Evolutionary conservation across 2,888 invertebrate species (phyloP).

Genomic region (Uropetala carovei): DNA sequence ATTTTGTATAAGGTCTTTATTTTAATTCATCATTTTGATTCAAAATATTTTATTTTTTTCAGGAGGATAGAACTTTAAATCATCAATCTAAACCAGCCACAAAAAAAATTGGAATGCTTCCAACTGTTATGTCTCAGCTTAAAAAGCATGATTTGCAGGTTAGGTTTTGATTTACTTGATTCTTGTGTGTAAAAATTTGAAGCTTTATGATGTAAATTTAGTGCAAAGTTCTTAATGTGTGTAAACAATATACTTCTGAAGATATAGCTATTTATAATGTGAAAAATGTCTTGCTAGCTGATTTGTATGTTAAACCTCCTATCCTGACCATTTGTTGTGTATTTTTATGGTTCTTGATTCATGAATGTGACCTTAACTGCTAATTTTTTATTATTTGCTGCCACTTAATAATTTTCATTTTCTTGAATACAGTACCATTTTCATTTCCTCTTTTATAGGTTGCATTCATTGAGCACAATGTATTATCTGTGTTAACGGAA

Average conservation of each 20-base stretch:
- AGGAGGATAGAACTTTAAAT: constrained; percentile 94
- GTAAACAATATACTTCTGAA: not conserved
- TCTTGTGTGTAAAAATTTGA: no score
- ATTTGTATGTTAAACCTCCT: no score
- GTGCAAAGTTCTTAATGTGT: not conserved
- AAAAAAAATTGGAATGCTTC: constrained; percentile 93
- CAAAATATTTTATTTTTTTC: constrained; percentile 66
- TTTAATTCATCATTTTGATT: not conserved
- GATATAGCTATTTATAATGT: not conserved
- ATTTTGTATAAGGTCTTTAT: not conserved
- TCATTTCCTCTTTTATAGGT: constrained; percentile 76
- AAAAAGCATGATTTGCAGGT: constrained; percentile 90
- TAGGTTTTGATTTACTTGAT: not conserved
- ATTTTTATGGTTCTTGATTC: no score
- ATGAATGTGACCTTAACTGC: no score
- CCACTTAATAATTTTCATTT: no score
- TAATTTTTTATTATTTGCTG: no score
- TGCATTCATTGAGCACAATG: constrained; percentile 97
- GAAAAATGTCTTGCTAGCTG: no score
- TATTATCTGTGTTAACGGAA: constrained; percentile 92
- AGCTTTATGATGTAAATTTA: no score
- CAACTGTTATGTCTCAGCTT: constrained; percentile 92
- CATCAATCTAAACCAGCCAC: constrained; percentile 90
- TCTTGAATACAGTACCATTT: not conserved
- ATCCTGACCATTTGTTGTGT: no score